Evolutionary conservation across 2,888 invertebrate species (phyloP).

Genomic region (Pyrrhia umbra): DNA sequence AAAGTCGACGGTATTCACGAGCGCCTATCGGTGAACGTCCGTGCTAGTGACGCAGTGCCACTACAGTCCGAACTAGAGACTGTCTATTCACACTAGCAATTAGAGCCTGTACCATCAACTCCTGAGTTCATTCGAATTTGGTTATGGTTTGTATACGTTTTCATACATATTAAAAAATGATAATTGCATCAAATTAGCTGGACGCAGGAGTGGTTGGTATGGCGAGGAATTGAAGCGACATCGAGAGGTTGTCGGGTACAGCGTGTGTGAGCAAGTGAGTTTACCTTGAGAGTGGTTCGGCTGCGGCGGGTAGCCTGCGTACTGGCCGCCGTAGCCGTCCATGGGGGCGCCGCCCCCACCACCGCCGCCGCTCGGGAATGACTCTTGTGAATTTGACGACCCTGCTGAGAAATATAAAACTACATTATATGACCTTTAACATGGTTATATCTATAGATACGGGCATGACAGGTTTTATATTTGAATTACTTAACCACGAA

Average conservation of each 20-base stretch:
- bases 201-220: conserved; percentile 17
- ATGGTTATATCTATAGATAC: no score
- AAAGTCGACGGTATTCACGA: conserved; percentile 38
- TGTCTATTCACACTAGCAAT: conserved; percentile 61
- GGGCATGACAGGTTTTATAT: no score
- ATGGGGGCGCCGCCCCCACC: conserved; percentile 93
- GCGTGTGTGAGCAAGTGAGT: conserved; percentile 64
- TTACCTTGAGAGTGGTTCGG: conserved; percentile 94
- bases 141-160: no score
- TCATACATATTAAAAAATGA: no score
- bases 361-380: conserved; percentile 93
- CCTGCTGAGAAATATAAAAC: conserved; percentile 83
- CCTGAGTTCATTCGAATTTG: not conserved
- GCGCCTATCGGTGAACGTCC: conserved; percentile 37
- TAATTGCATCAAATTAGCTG: not conserved
- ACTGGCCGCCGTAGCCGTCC: conserved; percentile 94
- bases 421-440: not conserved
- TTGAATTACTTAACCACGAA: no score
- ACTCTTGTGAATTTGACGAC: conserved; percentile 97
- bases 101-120: conserved; percentile 19
- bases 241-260: conserved; percentile 9
- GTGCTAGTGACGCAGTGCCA: conserved; percentile 65
- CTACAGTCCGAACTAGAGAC: conserved; percentile 62
- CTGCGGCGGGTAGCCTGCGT: conserved; percentile 91
- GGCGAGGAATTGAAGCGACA: conserved; percentile 40